phyloP scores from a whole-genome alignment of 2,888 invertebrate genomes.

The Cabera pusaria region DNA sequence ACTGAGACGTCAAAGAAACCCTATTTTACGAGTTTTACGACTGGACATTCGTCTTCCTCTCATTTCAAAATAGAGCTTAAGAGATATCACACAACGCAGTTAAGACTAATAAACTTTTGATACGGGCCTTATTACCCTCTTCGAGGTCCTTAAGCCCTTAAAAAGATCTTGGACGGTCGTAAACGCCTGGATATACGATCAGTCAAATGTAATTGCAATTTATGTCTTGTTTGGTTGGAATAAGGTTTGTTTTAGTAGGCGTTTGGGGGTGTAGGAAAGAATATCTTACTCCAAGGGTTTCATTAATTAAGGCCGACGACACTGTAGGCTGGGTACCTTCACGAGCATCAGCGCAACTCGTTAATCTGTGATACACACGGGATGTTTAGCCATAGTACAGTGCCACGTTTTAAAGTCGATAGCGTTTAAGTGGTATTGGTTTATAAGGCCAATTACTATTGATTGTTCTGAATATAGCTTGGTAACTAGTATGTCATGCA shows the following conservation, averaged over 20 bases:
- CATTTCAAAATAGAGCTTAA: slow-evolving; percentile 5
- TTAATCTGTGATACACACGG: slow-evolving; percentile 35
- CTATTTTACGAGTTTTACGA: too few relatives aligned
- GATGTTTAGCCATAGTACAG: slow-evolving; percentile 2
- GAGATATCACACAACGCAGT: slow-evolving; percentile 13
- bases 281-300: slow-evolving; percentile 29
- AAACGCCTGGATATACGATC: slow-evolving; percentile 20
- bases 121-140: slow-evolving; percentile 27
- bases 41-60: too few relatives aligned
- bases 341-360: slow-evolving; percentile 41
- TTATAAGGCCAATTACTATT: too few relatives aligned
- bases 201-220: slow-evolving; percentile 5
- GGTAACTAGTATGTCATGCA: too few relatives aligned
- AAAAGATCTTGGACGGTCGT: slow-evolving; percentile 29
- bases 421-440: too few relatives aligned
- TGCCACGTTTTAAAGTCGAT: neutral
- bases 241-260: slow-evolving; percentile 15
- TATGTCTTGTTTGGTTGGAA: slow-evolving; percentile 11
- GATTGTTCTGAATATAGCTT: too few relatives aligned
- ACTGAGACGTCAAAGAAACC: too few relatives aligned
- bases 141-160: slow-evolving; percentile 21
- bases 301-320: slow-evolving; percentile 38
- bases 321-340: slow-evolving; percentile 35
- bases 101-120: slow-evolving; percentile 27
- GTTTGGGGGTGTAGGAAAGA: slow-evolving; percentile 21